Evolutionary conservation across 2,113 vertebrate species (phyloP).

Genomic region (Protobothrops mucrosquamatus): DNA sequence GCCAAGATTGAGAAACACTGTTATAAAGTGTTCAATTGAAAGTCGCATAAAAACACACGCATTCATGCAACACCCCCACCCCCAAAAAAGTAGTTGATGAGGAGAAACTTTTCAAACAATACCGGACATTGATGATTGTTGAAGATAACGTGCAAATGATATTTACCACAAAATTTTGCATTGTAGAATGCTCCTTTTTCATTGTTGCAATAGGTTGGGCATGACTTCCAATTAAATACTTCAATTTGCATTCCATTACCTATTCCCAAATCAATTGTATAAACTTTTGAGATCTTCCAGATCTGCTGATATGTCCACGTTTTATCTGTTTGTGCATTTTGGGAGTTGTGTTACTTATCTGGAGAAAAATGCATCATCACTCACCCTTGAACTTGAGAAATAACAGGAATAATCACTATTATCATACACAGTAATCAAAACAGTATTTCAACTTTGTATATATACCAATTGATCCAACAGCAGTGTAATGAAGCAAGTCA

Average conservation of each 20-base stretch:
- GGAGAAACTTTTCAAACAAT: neutral
- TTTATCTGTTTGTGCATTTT: neutral
- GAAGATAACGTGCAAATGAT: neutral
- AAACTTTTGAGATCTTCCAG: neutral
- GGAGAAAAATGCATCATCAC: neutral
- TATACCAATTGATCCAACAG: neutral
- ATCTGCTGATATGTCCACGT: neutral
- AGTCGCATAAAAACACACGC: neutral
- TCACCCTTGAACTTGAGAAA: neutral
- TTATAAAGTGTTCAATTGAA: neutral
- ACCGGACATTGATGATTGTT: neutral
- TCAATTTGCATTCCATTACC: neutral
- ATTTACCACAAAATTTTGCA: neutral
- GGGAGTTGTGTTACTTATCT: neutral
- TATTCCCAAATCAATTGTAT: neutral
- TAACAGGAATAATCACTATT: neutral
- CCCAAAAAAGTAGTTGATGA: neutral
- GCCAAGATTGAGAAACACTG: no score
- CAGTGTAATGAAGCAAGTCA: neutral
- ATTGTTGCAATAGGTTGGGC: neutral
- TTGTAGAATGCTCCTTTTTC: neutral
- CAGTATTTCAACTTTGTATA: neutral
- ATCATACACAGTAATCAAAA: neutral
- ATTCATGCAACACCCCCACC: no score
- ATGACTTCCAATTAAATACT: neutral